Percentiles rank a stretch among this genome's conserved stretches.
Evolutionary conservation across 1,140 invertebrate species (phyloP).

Genomic region (Agrypnia vestita): DNA sequence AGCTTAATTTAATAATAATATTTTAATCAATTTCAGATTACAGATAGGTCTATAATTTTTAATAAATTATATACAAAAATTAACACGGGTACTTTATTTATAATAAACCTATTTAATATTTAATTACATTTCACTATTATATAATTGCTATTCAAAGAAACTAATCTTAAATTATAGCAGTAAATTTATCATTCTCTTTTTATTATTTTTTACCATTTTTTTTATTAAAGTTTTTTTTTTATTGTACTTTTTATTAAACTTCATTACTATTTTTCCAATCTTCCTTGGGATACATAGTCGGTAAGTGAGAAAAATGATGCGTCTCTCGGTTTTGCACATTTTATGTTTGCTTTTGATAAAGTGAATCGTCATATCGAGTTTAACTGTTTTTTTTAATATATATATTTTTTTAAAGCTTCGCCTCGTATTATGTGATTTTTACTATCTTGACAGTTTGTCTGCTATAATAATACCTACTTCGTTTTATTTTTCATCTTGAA

Average conservation of each 20-base stretch:
- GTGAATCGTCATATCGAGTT: neutral
- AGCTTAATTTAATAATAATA: no score
- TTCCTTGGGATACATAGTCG: constrained; percentile 52
- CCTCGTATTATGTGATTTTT: neutral
- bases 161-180: no score
- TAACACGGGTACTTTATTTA: no score
- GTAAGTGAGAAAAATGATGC: constrained; percentile 56
- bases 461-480: neutral
- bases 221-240: neutral
- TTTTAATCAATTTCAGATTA: no score
- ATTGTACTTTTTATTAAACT: constrained; percentile 39
- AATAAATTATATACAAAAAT: no score
- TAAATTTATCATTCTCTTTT: no score
- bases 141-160: no score
- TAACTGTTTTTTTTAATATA: neutral
- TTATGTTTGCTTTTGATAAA: constrained; percentile 36
- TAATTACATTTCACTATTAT: no score
- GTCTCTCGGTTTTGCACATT: constrained; percentile 30
- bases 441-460: neutral
- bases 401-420: constrained; percentile 2
- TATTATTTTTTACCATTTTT: no score
- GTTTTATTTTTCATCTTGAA: neutral
- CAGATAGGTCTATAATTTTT: no score
- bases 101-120: no score
- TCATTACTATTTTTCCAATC: constrained; percentile 47